These are phyloP conservation scores for Chitala chitala DNA, from an alignment of 2,113 vertebrate genomes.

Conservation along the genomic window DNA sequence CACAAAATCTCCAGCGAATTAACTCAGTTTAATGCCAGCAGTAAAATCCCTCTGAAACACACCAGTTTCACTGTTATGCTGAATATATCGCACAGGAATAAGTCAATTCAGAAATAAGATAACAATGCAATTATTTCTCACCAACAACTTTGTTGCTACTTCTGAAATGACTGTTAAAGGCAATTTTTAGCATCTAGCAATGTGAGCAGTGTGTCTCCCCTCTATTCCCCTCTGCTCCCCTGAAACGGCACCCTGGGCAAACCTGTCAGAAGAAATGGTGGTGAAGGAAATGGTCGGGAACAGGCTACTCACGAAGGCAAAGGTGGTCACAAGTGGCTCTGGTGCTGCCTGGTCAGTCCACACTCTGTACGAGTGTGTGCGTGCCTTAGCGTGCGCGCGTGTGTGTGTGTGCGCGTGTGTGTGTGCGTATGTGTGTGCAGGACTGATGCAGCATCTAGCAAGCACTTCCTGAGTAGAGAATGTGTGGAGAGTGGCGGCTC, in stretches of 20 bases:
- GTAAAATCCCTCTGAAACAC: not conserved
- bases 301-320: conserved; percentile 8
- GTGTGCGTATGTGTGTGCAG: conserved; percentile 24
- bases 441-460: not conserved
- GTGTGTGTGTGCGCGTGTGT: conserved; percentile 30
- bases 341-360: not conserved
- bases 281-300: not conserved
- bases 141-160: no score
- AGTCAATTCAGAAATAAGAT: not conserved
- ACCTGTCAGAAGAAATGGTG: not conserved
- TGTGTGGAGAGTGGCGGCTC: not conserved
- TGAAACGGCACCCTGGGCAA: not conserved
- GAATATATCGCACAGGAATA: not conserved
- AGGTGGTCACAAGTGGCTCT: not conserved
- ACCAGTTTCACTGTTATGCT: not conserved
- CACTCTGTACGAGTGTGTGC: conserved; percentile 11
- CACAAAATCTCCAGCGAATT: not conserved
- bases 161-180: no score
- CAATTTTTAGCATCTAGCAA: no score
- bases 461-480: not conserved
- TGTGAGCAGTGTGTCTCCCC: no score
- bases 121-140: no score
- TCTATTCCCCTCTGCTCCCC: not conserved
- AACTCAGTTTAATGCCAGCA: no score
- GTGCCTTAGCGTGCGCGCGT: conserved; percentile 53